Conservation (phyloP, 2,113 vertebrate genomes). For the Rousettus leschenaultii region DNA sequence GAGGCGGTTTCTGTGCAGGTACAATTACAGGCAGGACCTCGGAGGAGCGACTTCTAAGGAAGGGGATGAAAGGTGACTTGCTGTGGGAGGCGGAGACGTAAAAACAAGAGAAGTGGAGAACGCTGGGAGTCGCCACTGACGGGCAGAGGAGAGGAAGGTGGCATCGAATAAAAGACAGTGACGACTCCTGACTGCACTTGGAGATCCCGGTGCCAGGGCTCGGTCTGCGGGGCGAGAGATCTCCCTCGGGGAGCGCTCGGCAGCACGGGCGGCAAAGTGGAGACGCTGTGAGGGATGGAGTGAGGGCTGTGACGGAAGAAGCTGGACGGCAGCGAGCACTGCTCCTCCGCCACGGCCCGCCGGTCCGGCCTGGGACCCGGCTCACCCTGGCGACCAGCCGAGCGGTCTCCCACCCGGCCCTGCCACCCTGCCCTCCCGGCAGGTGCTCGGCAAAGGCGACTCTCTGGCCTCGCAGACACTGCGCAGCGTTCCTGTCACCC, state of each 20-base stretch:
- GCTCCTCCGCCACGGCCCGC: not conserved
- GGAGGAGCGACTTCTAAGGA: not conserved
- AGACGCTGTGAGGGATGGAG: rapidly evolving
- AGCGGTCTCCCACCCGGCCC: too few relatives aligned
- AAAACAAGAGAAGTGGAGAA: not conserved
- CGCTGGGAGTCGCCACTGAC: rapidly evolving
- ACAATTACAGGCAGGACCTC: rapidly evolving
- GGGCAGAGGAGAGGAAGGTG: not conserved
- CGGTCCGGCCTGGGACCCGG: not conserved
- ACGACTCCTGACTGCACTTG: not conserved
- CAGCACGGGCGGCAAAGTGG: not conserved
- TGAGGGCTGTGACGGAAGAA: not conserved
- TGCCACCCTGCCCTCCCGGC: not conserved
- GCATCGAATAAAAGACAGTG: not conserved
- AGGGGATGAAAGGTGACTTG: not conserved
- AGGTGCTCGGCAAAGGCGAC: not conserved
- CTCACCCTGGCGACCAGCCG: rapidly evolving
- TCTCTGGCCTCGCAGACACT: not conserved
- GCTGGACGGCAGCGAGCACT: not conserved
- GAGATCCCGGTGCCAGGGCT: rapidly evolving
- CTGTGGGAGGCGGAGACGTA: rapidly evolving
- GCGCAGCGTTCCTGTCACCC: not conserved
- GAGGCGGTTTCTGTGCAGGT: not conserved
- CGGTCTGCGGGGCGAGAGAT: rapidly evolving
- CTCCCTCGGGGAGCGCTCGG: not conserved